phyloP scores from a whole-genome alignment of 2,888 invertebrate genomes.

The Sphaerophoria taeniata region DNA sequence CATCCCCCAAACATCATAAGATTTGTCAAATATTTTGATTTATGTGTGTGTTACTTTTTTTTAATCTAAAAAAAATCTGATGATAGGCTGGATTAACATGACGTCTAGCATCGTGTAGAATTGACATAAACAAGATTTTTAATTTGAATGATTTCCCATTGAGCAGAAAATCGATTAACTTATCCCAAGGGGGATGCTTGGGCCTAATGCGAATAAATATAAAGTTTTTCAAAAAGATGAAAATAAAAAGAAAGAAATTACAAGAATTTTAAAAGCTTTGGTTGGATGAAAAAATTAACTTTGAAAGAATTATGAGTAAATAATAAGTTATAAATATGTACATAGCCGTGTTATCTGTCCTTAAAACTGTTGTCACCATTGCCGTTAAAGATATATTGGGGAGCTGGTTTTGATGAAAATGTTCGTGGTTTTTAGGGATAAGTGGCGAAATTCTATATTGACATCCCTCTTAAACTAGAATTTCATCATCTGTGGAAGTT shows the following conservation, averaged over 20 bases:
- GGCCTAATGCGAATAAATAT: slow-evolving; percentile 2
- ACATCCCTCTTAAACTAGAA: no score
- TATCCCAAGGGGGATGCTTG: slow-evolving; percentile 6
- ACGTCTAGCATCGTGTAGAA: slow-evolving; percentile 38
- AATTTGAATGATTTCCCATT: slow-evolving; percentile 81
- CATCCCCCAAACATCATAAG: slow-evolving; percentile 6
- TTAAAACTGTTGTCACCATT: no score
- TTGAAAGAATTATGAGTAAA: no score
- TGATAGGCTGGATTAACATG: slow-evolving; percentile 47
- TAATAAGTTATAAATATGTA: no score
- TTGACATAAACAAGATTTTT: slow-evolving; percentile 76
- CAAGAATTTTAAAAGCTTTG: no score
- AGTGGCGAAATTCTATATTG: no score
- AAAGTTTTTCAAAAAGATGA: slow-evolving; percentile 24
- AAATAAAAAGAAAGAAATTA: neutral
- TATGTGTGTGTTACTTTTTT: slow-evolving; percentile 56
- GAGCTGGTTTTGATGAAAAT: no score
- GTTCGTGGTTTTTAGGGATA: no score
- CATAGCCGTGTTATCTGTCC: no score
- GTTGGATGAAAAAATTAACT: no score
- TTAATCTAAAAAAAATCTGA: slow-evolving; percentile 25
- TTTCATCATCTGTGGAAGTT: no score
- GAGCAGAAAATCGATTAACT: slow-evolving; percentile 81
- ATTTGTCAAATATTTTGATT: slow-evolving; percentile 69
- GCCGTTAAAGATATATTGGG: no score